Evolutionary conservation across 92 coral and sea anemone genomes (phyloP), one percentile per base, ranked within the genome.

Genomic region (Epizoanthus fatuus): DNA sequence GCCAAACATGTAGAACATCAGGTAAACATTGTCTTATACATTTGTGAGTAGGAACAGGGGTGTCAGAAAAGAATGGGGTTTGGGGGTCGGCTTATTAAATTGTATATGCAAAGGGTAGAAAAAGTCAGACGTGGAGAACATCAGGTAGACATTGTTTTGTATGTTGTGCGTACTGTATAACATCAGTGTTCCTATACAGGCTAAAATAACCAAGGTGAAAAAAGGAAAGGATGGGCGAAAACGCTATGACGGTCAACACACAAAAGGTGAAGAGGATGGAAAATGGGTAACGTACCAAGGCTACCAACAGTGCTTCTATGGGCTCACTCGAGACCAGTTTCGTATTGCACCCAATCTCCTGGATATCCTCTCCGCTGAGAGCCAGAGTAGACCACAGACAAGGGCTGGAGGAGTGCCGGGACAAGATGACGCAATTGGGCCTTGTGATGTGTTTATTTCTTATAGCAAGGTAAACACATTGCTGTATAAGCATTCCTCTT

Each of bases 261-360:
- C 99, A 17, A 96, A 96, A 70, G 95, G 96, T 0, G 84, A 70
- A 16, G 84, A 51, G 10, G 99, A 96, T 39, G 92, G 92, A 67
- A 96, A 96, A 64, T 96, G 99, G 99, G 95, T 96, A 38, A 96
- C 99, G 1, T 96, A 69, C 62, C 17, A 57, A 67, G 98, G 87
- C 0, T 96, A 90, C 72, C 77, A 68, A 2, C 87, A 58, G 12
- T 65, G 71, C 42, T 96, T 96, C 49, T 5, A 11, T 53, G 91
- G 85, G n/a, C 78, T 96, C 16, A 78, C 49, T 5, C 79, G 90
- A 42, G 63, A 89, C 3, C 92, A 96, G 79, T 80, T 96, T 11
- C 92, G 99, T 47, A 91, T 96, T 56, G 94, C 99, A 0, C 99
- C 99, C 63, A 96, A 96, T 47, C 94, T 96, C 56, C 75, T 93